Conservation (phyloP, 2,797 vertebrate genomes). For the Sebastes vulpes region DNA sequence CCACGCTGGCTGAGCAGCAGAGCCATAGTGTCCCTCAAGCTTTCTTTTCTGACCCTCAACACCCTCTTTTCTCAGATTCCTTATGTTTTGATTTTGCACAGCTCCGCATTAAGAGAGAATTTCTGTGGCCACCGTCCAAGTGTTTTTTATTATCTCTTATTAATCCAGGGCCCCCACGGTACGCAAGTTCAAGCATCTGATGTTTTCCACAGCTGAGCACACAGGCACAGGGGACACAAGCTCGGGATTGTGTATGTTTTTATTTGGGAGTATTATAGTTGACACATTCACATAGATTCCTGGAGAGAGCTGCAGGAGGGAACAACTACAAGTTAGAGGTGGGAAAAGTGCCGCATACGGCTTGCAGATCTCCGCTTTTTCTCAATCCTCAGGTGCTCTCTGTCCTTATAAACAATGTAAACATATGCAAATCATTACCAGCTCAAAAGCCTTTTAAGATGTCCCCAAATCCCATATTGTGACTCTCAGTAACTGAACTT, state of each 20-base stretch:
- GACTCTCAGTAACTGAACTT: conserved; percentile 52
- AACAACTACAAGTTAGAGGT: conserved; percentile 22
- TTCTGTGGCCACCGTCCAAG: conserved; percentile 56
- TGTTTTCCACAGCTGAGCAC: conserved; percentile 79
- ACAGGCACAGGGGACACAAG: conserved; percentile 56
- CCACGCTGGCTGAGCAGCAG: conserved; percentile 19
- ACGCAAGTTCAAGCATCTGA: conserved; percentile 65
- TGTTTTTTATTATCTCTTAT: conserved; percentile 75
- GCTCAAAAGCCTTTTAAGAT: conserved; percentile 34
- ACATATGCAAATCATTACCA: conserved; percentile 37
- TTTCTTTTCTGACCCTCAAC: conserved; percentile 29
- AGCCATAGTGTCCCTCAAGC: conserved; percentile 25
- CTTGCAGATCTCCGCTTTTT: conserved; percentile 18
- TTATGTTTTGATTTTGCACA: conserved; percentile 51
- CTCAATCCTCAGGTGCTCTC: conserved; percentile 45
- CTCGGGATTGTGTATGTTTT: conserved; percentile 41
- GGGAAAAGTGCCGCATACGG: conserved; percentile 9
- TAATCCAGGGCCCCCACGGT: conserved; percentile 64
- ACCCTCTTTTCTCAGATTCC: conserved; percentile 41
- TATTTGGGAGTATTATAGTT: conserved; percentile 46
- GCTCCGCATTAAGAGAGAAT: conserved; percentile 44
- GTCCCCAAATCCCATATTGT: conserved; percentile 52
- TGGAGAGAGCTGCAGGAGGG: conserved; percentile 36
- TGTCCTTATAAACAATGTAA: conserved; percentile 17
- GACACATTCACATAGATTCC: conserved; percentile 49